phyloP scores from a whole-genome alignment of 2,113 vertebrate genomes.

The Reinhardtius hippoglossoides region DNA sequence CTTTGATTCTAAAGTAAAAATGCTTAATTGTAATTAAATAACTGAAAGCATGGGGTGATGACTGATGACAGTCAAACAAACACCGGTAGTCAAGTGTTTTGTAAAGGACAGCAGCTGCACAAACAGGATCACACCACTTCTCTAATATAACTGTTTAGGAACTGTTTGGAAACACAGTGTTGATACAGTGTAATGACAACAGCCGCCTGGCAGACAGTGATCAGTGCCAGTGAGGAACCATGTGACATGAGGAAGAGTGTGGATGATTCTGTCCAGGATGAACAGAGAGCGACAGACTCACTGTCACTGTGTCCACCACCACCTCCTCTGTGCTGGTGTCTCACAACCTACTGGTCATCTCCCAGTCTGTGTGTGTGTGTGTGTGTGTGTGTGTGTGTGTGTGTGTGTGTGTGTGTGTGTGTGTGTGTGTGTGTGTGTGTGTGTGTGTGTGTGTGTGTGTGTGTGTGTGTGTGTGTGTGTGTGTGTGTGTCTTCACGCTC shows the following conservation, averaged over 20 bases:
- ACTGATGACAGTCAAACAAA: background rate
- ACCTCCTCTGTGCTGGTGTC: background rate
- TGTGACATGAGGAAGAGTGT: background rate
- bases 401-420: constrained; percentile 2
- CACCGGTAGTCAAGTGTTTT: background rate
- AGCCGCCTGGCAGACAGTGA: background rate
- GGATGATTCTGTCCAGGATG: background rate
- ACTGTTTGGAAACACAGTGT: background rate
- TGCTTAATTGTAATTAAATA: too few species aligned
- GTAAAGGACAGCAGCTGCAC: background rate
- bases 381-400: background rate
- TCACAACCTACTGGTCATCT: background rate
- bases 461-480: constrained; percentile 2
- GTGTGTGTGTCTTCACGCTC: constrained; percentile 71
- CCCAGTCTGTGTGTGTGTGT: background rate
- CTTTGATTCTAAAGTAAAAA: background rate
- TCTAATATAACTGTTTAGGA: background rate
- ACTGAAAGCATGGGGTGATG: background rate
- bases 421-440: constrained; percentile 3
- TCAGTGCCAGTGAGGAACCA: background rate
- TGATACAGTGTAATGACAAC: background rate
- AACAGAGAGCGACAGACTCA: background rate
- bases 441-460: background rate
- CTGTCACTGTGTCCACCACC: background rate
- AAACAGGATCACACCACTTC: background rate